A percentile compares a stretch with the other conserved stretches of the same genome.
These are phyloP conservation scores for Siphlonurus alternatus DNA, from an alignment of 2,888 invertebrate species.

Conservation along the genomic window DNA sequence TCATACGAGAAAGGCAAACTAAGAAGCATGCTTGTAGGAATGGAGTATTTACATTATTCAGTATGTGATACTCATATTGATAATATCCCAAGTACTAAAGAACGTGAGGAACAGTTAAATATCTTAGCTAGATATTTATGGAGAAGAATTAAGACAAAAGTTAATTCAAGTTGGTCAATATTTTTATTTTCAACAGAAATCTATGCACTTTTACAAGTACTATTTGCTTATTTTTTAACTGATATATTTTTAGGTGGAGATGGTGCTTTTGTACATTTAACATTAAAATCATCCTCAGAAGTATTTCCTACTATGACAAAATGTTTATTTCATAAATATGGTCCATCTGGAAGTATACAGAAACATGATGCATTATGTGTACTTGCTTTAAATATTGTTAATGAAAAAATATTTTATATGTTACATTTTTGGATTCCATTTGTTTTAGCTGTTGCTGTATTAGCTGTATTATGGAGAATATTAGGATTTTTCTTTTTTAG, in stretches of 20 bases:
- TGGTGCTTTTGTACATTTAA: constrained; percentile 53
- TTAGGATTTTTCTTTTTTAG: background rate
- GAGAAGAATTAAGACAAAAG: background rate
- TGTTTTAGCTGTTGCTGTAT: constrained; percentile 48
- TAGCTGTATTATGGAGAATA: constrained; percentile 26
- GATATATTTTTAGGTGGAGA: constrained; percentile 59
- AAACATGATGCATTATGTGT: constrained; percentile 79
- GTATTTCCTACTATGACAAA: constrained; percentile 84
- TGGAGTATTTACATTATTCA: background rate
- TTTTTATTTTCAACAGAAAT: background rate
- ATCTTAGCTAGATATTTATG: background rate
- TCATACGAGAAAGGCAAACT: background rate
- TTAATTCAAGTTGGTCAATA: background rate
- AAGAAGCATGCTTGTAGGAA: background rate
- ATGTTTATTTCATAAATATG: constrained; percentile 78
- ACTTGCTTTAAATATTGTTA: constrained; percentile 78
- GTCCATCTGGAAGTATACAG: constrained; percentile 70
- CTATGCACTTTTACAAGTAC: background rate
- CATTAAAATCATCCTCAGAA: constrained; percentile 50
- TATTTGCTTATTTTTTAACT: constrained; percentile 35
- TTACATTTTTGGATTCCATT: constrained; percentile 78
- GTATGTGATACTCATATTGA: background rate
- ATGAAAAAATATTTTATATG: constrained; percentile 77
- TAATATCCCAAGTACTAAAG: background rate
- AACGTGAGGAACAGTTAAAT: background rate